phyloP scores from a whole-genome alignment of 2,797 vertebrate species.

The Leptoclinus maculatus region DNA sequence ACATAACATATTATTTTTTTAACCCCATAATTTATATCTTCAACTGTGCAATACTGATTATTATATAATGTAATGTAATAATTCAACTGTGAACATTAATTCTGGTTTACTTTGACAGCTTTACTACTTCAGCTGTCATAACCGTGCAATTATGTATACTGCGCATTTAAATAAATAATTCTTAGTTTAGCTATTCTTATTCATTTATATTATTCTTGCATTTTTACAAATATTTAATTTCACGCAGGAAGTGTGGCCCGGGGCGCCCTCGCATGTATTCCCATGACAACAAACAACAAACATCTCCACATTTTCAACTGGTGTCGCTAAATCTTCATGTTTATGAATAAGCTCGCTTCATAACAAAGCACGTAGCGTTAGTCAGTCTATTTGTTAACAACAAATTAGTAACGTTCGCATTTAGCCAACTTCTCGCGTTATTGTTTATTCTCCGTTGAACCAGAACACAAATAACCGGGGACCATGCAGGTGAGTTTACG shows the following conservation, averaged over 20 bases:
- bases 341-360: background rate
- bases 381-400: too few species aligned
- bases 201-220: background rate
- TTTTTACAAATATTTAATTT: background rate
- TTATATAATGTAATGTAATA: too few species aligned
- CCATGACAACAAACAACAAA: constrained; percentile 59
- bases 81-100: too few species aligned
- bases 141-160: too few species aligned
- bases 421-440: too few species aligned
- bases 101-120: too few species aligned
- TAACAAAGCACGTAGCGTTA: background rate
- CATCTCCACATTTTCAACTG: background rate
- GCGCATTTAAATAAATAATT: background rate
- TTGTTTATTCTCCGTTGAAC: background rate
- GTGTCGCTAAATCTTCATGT: background rate
- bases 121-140: too few species aligned
- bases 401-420: background rate
- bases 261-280: background rate
- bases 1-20: too few species aligned
- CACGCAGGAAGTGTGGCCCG: too few species aligned
- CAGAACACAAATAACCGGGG: background rate
- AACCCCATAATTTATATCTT: background rate
- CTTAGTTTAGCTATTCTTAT: background rate
- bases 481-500: constrained; percentile 50
- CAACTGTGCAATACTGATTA: too few species aligned